Evolutionary conservation across 2,113 vertebrate species (phyloP), one percentile per base, ranked within the genome.

Genomic region (Equus quagga): DNA sequence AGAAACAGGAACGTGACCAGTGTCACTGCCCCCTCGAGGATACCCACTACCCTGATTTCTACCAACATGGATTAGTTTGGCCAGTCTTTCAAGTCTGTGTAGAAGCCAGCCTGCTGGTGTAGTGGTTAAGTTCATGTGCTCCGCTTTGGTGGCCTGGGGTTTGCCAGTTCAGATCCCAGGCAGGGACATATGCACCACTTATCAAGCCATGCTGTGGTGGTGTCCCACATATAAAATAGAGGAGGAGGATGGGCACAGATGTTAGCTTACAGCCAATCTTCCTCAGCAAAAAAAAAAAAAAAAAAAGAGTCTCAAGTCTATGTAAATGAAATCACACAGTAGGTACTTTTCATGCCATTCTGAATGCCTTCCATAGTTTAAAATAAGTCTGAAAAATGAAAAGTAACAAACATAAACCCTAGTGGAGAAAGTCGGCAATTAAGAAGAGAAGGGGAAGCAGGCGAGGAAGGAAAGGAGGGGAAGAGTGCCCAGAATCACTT

Each of bases 21-120:
- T 8, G 0, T 41, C 51, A 24, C 4, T 1, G 0, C 12, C 21
- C 4, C 17, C 17, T 78, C 73, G 2, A 2, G 46, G 36, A 64
- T 5, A 24, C 26, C 49, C 15, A 67, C 60, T n/a, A 2, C 60
- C 33, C 28, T 75, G 79, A 79, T 46, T 17, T 24, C 46, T 79
- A 67, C 24, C 19, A 78, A 76, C 24, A n/a, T 41, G 49, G 18
- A 33, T 79, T 54, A 49, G 19, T 94, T 69, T 76, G 51, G 44
- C 33, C 51, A 46, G 51, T 72, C 54, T 72, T 92, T 92, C 60
- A 82, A 31, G 24, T 41, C 28, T 28, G 2, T 8, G 0, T 33
- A 13, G 36, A 41, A 41, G 36, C 36, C 36, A 41, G 36, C 36
- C 36, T 41, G 36, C 36, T 41, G 36, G 36, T 41, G 36, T 41